Evolutionary conservation across 2,113 vertebrate species (phyloP).

Genomic region (Ceyx cyanopectus): DNA sequence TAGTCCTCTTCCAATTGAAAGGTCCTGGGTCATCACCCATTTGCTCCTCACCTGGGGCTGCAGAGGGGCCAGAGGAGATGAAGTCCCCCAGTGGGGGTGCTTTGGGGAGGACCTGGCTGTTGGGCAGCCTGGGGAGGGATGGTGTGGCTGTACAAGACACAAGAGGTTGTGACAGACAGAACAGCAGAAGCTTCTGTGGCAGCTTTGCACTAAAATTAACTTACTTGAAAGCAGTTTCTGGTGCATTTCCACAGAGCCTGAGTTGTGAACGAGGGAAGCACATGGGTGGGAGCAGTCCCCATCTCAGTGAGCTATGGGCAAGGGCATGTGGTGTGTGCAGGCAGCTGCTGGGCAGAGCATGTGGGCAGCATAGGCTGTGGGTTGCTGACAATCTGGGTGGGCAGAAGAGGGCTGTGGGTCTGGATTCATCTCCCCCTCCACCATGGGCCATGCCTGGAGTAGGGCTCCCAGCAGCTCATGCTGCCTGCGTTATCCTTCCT

Average conservation of each 20-base stretch:
- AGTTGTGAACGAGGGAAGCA: not conserved
- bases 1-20: rapidly evolving
- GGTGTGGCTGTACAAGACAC: rapidly evolving
- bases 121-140: not conserved
- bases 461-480: rapidly evolving
- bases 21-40: not conserved
- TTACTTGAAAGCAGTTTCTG: not conserved
- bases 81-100: rapidly evolving
- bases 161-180: not conserved
- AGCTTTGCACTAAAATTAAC: conserved; percentile 45
- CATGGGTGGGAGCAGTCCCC: not conserved
- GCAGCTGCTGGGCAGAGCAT: not conserved
- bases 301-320: not conserved
- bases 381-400: rapidly evolving
- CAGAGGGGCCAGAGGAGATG: not conserved
- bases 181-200: not conserved
- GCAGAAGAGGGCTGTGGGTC: not conserved
- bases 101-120: rapidly evolving
- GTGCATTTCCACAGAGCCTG: not conserved
- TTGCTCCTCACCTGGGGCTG: not conserved
- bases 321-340: rapidly evolving
- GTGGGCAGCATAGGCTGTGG: rapidly evolving
- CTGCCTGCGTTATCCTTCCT: not conserved
- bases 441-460: rapidly evolving
- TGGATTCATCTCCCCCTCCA: rapidly evolving